A percentile compares a stretch with the other conserved stretches of the same genome.
Evolutionary conservation across 2,888 invertebrate species (phyloP).

Genomic region (Coelogynopora nodosa): DNA sequence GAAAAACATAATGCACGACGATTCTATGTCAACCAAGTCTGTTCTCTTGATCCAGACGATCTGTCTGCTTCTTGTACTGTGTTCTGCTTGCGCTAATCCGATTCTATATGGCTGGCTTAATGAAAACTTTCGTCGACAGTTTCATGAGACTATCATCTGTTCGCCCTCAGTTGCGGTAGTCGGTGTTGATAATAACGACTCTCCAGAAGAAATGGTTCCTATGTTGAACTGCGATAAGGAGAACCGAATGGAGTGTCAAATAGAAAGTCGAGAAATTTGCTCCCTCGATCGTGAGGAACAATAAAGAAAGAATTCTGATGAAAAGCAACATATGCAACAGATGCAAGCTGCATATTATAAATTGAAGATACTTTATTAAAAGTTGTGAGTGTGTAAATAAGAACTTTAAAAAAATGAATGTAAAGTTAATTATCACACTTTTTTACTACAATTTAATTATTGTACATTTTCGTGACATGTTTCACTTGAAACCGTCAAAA

Average conservation of each 20-base stretch:
- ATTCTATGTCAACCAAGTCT: background rate
- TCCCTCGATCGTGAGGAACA: too few relatives aligned
- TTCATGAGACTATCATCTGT: constrained; percentile 62
- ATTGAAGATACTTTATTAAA: too few relatives aligned
- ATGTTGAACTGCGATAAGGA: background rate
- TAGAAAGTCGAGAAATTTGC: too few relatives aligned
- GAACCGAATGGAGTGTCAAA: background rate
- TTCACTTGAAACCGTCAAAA: too few relatives aligned
- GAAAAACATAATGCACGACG: background rate
- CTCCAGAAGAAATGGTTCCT: background rate
- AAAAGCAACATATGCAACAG: too few relatives aligned
- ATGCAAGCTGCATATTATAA: too few relatives aligned
- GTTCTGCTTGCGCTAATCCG: constrained; percentile 84
- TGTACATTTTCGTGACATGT: too few relatives aligned
- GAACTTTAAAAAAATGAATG: too few relatives aligned
- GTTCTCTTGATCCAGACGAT: constrained; percentile 58
- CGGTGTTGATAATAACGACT: background rate
- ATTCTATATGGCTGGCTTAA: constrained; percentile 87
- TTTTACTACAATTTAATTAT: too few relatives aligned
- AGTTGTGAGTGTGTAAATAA: too few relatives aligned
- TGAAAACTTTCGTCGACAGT: constrained; percentile 85
- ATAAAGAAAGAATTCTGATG: too few relatives aligned
- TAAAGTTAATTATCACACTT: too few relatives aligned
- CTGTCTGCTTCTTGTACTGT: constrained; percentile 74
- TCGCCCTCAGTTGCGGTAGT: background rate